Evolutionary conservation across 92 coral and sea anemone genomes (phyloP).

Genomic region (Zoanthus sociatus): DNA sequence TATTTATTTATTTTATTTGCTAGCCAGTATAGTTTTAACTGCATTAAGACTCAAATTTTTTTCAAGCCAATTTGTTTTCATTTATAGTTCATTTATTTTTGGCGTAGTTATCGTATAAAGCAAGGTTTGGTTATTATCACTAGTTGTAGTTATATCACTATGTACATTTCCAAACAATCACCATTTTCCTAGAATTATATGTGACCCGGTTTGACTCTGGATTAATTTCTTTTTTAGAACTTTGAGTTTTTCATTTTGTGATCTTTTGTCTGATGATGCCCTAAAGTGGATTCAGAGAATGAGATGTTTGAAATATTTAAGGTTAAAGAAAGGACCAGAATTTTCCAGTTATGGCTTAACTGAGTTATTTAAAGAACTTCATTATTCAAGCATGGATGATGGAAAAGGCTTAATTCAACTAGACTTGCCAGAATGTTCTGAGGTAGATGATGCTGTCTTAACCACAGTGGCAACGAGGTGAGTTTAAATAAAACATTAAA

Average conservation of each 20-base stretch:
- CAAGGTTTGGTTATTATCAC: too few relatives aligned
- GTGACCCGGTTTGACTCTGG: not conserved
- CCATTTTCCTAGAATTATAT: not conserved
- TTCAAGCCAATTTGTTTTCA: too few relatives aligned
- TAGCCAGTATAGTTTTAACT: too few relatives aligned
- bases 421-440: conserved; percentile 81
- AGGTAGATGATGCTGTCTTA: conserved; percentile 77
- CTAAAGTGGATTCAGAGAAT: conserved; percentile 71
- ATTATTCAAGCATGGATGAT: conserved; percentile 63
- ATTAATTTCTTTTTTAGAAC: conserved; percentile 58
- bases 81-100: too few relatives aligned
- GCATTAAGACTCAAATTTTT: too few relatives aligned
- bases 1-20: too few relatives aligned
- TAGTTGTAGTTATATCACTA: too few relatives aligned
- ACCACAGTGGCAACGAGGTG: conserved; percentile 82
- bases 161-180: too few relatives aligned
- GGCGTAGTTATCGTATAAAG: too few relatives aligned
- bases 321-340: conserved; percentile 81
- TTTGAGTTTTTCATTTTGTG: conserved; percentile 89
- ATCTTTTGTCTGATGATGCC: conserved; percentile 79
- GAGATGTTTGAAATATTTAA: conserved; percentile 69
- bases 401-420: conserved; percentile 72
- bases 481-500: too few relatives aligned
- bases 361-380: conserved; percentile 74
- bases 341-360: conserved; percentile 76